These are phyloP conservation scores for Euproctis similis DNA, from an alignment of 2,888 invertebrate genomes.

Conservation along the genomic window DNA sequence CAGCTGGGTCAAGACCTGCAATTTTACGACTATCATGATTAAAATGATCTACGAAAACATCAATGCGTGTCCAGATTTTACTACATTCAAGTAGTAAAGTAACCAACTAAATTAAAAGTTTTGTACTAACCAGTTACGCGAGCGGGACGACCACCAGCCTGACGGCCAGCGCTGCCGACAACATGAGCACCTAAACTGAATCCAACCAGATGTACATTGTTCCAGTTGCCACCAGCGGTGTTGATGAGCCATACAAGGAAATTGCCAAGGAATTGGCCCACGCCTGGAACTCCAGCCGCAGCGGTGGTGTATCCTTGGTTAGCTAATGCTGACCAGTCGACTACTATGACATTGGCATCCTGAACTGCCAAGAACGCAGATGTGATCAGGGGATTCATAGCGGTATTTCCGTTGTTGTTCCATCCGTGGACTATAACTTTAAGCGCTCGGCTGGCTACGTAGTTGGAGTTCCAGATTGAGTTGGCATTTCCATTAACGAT, in stretches of 20 bases:
- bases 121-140: constrained; percentile 49
- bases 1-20: constrained; percentile 50
- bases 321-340: constrained; percentile 47
- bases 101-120: too few relatives aligned
- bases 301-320: constrained; percentile 30
- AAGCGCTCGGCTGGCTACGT: constrained; percentile 23
- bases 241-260: constrained; percentile 48
- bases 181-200: constrained; percentile 62
- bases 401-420: constrained; percentile 42
- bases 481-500: constrained; percentile 28
- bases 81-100: too few relatives aligned
- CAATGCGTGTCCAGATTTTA: too few relatives aligned
- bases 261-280: constrained; percentile 44
- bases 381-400: constrained; percentile 36
- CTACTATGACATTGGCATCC: constrained; percentile 47
- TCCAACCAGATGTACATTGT: constrained; percentile 52
- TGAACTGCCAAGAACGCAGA: constrained; percentile 40
- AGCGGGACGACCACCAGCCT: constrained; percentile 27
- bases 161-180: constrained; percentile 49
- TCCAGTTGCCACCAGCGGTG: constrained; percentile 47
- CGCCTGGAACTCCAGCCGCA: constrained; percentile 33
- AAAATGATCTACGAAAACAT: background rate
- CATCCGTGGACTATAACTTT: constrained; percentile 54
- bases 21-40: too few relatives aligned
- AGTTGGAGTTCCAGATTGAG: constrained; percentile 34